These are phyloP conservation scores for Otus sunia DNA, from an alignment of 2,113 vertebrate species.

Conservation along the genomic window DNA sequence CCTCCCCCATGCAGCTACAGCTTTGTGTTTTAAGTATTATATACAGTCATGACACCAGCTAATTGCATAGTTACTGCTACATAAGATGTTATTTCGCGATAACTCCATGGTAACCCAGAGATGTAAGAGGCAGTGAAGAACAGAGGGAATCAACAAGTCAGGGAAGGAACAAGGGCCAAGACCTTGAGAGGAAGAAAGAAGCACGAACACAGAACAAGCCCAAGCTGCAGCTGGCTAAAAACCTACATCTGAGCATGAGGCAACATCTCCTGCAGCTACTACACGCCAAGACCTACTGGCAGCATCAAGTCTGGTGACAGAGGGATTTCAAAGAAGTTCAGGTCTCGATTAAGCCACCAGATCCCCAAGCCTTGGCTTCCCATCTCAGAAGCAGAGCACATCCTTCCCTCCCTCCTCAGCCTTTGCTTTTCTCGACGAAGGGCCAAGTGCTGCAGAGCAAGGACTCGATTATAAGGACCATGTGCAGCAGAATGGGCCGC, in stretches of 20 bases:
- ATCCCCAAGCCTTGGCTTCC: background rate
- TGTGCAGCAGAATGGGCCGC: rapidly evolving
- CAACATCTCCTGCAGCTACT: background rate
- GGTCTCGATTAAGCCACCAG: background rate
- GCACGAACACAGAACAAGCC: background rate
- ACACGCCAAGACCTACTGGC: rapidly evolving
- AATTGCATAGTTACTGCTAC: constrained; percentile 60
- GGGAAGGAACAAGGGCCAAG: constrained; percentile 50
- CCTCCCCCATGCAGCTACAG: constrained; percentile 68
- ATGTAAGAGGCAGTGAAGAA: constrained; percentile 51
- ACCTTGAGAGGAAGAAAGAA: constrained; percentile 46
- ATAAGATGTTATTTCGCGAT: constrained; percentile 66
- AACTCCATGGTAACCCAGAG: constrained; percentile 71
- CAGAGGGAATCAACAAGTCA: constrained; percentile 65
- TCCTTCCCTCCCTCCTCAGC: background rate
- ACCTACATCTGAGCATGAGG: background rate
- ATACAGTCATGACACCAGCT: constrained; percentile 61
- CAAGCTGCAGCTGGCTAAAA: background rate
- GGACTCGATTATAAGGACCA: background rate
- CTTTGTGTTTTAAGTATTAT: constrained; percentile 72
- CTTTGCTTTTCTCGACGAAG: background rate
- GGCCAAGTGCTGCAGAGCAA: rapidly evolving
- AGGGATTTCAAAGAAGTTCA: background rate
- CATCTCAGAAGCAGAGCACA: background rate
- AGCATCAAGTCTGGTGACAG: background rate